Evolutionary conservation across 92 coral and sea anemone species (phyloP).

Genomic region (Actinostola sp.): DNA sequence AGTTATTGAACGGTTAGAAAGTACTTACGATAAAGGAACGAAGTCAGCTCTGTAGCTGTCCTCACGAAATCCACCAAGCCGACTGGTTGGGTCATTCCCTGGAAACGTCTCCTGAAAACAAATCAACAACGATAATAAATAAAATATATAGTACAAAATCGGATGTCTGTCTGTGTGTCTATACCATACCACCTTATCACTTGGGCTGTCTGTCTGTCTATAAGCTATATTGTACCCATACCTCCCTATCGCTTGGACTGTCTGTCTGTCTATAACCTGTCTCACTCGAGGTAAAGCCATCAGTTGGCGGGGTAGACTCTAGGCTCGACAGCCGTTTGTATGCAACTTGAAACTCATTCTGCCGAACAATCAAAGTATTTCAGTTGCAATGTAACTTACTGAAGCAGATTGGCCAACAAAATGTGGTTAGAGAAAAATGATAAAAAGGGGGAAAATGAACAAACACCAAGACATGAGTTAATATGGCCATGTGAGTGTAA

Average conservation of each 20-base stretch:
- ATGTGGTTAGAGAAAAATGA: too few species aligned
- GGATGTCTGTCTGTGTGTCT: not conserved
- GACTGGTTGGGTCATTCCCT: conserved; percentile 6
- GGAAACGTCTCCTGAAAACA: conserved; percentile 41
- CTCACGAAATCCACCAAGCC: conserved; percentile 48
- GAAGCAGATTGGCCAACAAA: too few species aligned
- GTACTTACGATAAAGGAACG: conserved; percentile 91
- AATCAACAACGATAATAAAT: not conserved
- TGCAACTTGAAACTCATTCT: conserved; percentile 17
- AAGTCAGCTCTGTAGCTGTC: conserved; percentile 88
- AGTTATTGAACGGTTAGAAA: too few species aligned
- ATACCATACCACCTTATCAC: not conserved
- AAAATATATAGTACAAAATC: not conserved
- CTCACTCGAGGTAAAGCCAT: conserved; percentile 10
- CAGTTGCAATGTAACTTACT: too few species aligned
- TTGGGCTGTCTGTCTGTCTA: not conserved
- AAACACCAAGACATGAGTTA: too few species aligned
- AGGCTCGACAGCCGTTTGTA: conserved; percentile 1
- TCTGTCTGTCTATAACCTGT: conserved; percentile 20
- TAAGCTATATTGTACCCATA: not conserved
- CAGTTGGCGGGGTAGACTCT: not conserved
- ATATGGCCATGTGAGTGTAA: too few species aligned
- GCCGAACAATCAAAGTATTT: not conserved
- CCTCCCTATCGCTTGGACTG: conserved; percentile 24
- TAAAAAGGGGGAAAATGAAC: too few species aligned